Evolutionary conservation across 2,113 vertebrate genomes (phyloP).

Genomic region (Ptychochromis oligacanthus): DNA sequence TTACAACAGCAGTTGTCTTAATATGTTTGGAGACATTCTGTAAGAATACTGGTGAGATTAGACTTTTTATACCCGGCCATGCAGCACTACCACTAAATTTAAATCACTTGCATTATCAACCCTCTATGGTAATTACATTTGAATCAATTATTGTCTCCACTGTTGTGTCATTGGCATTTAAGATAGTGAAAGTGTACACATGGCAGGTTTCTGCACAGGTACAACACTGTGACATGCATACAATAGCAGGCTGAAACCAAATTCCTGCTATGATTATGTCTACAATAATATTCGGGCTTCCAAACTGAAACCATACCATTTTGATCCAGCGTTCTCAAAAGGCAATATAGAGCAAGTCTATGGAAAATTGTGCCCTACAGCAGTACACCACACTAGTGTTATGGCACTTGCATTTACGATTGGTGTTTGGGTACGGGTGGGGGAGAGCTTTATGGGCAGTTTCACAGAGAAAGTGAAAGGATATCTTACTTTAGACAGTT

Average conservation of each 20-base stretch:
- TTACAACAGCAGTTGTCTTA: not conserved
- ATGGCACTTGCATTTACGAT: constrained; percentile 59
- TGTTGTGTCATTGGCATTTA: constrained; percentile 52
- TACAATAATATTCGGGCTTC: constrained; percentile 47
- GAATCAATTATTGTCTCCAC: constrained; percentile 59
- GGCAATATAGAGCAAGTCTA: constrained; percentile 67
- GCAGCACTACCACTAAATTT: not conserved
- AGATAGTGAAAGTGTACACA: constrained; percentile 29
- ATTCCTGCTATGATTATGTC: constrained; percentile 46
- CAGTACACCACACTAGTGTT: constrained; percentile 62
- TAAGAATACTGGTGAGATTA: not conserved
- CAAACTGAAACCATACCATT: constrained; percentile 50
- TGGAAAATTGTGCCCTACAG: constrained; percentile 72
- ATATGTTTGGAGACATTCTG: not conserved
- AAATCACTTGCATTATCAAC: not conserved
- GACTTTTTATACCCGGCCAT: not conserved
- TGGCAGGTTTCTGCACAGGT: constrained; percentile 39
- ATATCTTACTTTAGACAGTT: constrained; percentile 51
- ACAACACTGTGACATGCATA: constrained; percentile 45
- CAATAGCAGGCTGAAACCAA: constrained; percentile 28
- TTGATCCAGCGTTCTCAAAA: constrained; percentile 44
- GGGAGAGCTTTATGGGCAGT: constrained; percentile 51
- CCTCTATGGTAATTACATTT: constrained; percentile 34
- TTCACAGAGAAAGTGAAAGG: constrained; percentile 56
- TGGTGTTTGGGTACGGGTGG: constrained; percentile 43